phyloP scores from a whole-genome alignment of 2,797 vertebrate species.

The Pangasius krempfi region DNA sequence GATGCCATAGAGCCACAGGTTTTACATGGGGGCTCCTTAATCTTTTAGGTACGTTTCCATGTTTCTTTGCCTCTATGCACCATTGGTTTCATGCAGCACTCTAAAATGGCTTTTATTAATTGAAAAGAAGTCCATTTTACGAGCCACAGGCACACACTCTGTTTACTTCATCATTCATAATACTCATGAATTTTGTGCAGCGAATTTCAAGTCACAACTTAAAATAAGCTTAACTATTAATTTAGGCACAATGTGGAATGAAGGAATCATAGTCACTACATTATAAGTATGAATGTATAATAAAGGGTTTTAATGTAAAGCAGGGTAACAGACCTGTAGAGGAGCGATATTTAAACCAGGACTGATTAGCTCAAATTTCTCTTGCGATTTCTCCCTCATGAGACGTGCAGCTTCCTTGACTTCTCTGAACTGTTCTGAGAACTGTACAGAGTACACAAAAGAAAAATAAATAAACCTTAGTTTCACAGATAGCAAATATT shows the following conservation, averaged over 20 bases:
- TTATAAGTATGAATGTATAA: neutral
- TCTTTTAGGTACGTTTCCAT: constrained; percentile 61
- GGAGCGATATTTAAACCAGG: constrained; percentile 84
- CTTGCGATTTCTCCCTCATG: constrained; percentile 92
- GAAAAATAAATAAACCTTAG: neutral
- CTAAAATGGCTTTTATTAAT: constrained; percentile 64
- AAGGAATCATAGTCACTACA: neutral
- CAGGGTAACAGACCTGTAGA: constrained; percentile 82
- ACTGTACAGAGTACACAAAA: constrained; percentile 71
- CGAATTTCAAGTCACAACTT: neutral
- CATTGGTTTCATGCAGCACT: constrained; percentile 35
- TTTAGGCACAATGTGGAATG: neutral
- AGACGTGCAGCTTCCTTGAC: constrained; percentile 91
- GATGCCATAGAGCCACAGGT: neutral
- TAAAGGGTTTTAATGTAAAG: neutral
- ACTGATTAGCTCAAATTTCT: constrained; percentile 89
- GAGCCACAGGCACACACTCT: constrained; percentile 44
- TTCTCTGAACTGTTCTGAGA: constrained; percentile 94
- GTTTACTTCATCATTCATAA: constrained; percentile 23
- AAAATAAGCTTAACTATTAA: neutral
- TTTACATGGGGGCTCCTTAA: constrained; percentile 46
- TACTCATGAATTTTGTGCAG: constrained; percentile 23
- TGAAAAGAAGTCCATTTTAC: constrained; percentile 49
- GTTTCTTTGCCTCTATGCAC: neutral
- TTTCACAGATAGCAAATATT: neutral